A percentile compares a stretch with the other conserved stretches of the same genome.
These are phyloP conservation scores for Macaria notata DNA, from an alignment of 2,888 invertebrate species.

Conservation along the genomic window DNA sequence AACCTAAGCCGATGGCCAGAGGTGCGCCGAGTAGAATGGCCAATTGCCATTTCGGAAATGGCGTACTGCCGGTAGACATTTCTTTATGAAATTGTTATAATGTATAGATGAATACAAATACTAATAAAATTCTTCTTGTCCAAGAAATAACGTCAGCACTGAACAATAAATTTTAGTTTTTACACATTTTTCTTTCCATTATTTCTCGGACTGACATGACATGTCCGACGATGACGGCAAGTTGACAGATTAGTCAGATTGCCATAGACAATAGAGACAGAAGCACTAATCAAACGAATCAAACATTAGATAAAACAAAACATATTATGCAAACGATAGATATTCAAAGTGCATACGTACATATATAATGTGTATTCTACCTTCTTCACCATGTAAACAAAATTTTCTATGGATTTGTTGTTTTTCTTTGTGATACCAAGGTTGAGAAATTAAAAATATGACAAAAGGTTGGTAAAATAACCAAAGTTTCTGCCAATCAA, in stretches of 20 bases:
- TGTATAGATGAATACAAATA: constrained; percentile 53
- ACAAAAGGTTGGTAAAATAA: too few species aligned
- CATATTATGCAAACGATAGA: too few species aligned
- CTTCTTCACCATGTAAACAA: too few species aligned
- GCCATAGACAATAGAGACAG: background rate
- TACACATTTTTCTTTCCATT: constrained; percentile 57
- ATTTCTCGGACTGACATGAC: constrained; percentile 52
- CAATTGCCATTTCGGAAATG: constrained; percentile 92
- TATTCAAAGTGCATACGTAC: too few species aligned
- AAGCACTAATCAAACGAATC: background rate
- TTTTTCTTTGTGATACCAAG: too few species aligned
- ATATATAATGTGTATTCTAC: too few species aligned
- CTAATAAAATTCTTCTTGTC: constrained; percentile 60
- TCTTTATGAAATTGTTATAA: constrained; percentile 44
- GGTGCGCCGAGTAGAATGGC: constrained; percentile 92
- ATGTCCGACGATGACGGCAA: constrained; percentile 12
- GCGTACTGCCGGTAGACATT: constrained; percentile 81
- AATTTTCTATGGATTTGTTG: too few species aligned
- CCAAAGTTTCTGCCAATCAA: too few species aligned
- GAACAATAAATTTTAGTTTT: constrained; percentile 57
- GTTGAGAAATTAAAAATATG: too few species aligned
- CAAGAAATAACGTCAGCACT: constrained; percentile 47
- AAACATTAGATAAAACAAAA: too few species aligned
- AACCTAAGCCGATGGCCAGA: constrained; percentile 90
- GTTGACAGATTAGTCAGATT: background rate